Percentiles rank a stretch among this genome's conserved stretches.
phyloP scores from a whole-genome alignment of 2,888 invertebrate genomes.

The Philaethria dido region DNA sequence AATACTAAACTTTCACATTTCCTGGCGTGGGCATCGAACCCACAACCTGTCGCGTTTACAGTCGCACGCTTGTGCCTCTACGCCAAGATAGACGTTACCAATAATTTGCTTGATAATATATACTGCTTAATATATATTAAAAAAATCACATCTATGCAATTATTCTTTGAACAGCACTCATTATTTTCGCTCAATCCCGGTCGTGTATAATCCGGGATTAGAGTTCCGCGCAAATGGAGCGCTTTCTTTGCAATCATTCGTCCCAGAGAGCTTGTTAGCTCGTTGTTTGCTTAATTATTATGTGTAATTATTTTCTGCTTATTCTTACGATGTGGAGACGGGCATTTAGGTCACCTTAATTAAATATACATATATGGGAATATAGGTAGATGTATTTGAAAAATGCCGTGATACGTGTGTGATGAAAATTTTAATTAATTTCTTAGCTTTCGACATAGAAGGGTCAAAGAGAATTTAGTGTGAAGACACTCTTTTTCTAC shows the following conservation, averaged over 20 bases:
- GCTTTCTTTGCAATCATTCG: conserved; percentile 40
- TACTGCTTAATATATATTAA: not conserved
- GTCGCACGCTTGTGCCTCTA: too few species aligned
- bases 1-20: too few species aligned
- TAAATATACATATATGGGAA: conserved; percentile 9
- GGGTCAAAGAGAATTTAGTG: too few species aligned
- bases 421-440: too few species aligned
- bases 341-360: conserved; percentile 17
- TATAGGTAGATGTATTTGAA: not conserved
- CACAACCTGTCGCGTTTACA: too few species aligned
- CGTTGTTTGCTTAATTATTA: conserved; percentile 25
- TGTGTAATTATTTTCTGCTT: conserved; percentile 20
- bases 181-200: conserved; percentile 42
- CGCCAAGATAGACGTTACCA: too few species aligned
- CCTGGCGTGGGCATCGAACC: too few species aligned
- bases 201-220: conserved; percentile 46
- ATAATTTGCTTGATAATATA: too few species aligned
- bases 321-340: conserved; percentile 7
- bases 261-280: conserved; percentile 35
- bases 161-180: conserved; percentile 33
- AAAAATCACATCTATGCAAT: not conserved
- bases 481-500: too few species aligned
- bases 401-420: too few species aligned
- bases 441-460: too few species aligned
- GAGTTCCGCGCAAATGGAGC: conserved; percentile 43